Evolutionary conservation across 2,888 invertebrate genomes (phyloP).

Genomic region (Punctoribates punctum): DNA sequence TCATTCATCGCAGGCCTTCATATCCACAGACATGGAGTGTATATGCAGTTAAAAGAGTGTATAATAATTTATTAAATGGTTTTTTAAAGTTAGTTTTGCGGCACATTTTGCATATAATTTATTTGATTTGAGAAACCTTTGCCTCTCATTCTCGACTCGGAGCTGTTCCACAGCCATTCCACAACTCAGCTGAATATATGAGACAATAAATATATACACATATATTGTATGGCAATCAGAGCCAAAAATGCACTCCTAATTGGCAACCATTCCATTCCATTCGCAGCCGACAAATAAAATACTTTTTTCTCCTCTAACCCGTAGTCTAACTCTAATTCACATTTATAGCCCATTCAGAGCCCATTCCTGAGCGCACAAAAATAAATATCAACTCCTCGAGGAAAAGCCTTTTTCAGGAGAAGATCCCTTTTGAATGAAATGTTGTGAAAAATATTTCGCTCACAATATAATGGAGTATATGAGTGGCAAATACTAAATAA

Average conservation of each 20-base stretch:
- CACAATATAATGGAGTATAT: neutral
- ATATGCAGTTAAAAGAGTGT: neutral
- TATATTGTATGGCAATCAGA: neutral
- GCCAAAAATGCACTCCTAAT: constrained; percentile 28
- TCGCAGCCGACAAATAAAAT: neutral
- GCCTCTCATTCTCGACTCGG: neutral
- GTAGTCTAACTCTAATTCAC: neutral
- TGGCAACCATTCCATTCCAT: constrained; percentile 30
- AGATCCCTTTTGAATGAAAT: neutral
- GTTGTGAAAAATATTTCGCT: neutral
- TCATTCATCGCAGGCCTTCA: too few species aligned
- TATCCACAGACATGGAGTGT: too few species aligned
- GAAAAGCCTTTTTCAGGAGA: neutral
- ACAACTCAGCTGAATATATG: neutral
- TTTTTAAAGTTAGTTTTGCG: constrained; percentile 13
- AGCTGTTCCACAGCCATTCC: neutral
- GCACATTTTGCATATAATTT: constrained; percentile 20
- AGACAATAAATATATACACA: neutral
- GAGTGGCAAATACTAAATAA: constrained; percentile 14
- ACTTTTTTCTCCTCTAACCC: neutral
- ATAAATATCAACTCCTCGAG: too few species aligned
- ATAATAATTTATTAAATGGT: neutral
- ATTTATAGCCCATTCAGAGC: neutral
- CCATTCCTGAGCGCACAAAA: too few species aligned
- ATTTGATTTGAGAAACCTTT: neutral